Evolutionary conservation across 2,113 vertebrate species (phyloP), one percentile per base, ranked within the genome.

Genomic region (Lota lota): DNA sequence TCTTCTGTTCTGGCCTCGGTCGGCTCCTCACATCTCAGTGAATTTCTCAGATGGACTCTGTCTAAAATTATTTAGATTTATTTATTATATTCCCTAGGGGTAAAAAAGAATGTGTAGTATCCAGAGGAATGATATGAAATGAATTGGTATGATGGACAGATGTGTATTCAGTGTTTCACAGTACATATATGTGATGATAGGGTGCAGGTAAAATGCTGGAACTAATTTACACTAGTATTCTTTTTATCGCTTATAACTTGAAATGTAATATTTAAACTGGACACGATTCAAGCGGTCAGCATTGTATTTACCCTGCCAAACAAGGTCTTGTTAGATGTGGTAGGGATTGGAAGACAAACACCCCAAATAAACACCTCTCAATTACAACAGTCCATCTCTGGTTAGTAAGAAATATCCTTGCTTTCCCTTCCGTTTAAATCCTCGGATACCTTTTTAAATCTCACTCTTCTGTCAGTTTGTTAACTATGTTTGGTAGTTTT

Each of bases 1-100:
- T 40, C 72, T 67, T 74, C 77, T 66, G 73, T 73, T 87, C 70
- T 68, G 86, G 86, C 82, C 85, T 85, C 70, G 1, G 4, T 75
- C 70, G 2, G 77, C 72, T 16, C 77, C 59, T 1, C 74, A 78
- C 80, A 20, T 53, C 76, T 86, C 73, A 51, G 62, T 80, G 81
- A 87, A 86, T 86, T 80, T 87, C 65, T 70, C 69, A 67, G 69
- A 61, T 75, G 65, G 72, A 76, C 76, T 22, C 78, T 78, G 61
- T 51, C 40, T 74, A 12, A 47, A 76, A 62, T 66, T 61, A 67
- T 75, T 54, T 82, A 72, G 74, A 85, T 86, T 78, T 82, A 82
- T 82, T 82, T 77, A 81, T 74, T 79, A n/a, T 72, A 24, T 68
- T 64, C 79, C 82, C 74, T 69, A 60, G 58, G 68, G 72, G 60